Evolutionary conservation across 2,113 vertebrate species (phyloP), one percentile per base, ranked within the genome.

Genomic region (Labeo rohita): DNA sequence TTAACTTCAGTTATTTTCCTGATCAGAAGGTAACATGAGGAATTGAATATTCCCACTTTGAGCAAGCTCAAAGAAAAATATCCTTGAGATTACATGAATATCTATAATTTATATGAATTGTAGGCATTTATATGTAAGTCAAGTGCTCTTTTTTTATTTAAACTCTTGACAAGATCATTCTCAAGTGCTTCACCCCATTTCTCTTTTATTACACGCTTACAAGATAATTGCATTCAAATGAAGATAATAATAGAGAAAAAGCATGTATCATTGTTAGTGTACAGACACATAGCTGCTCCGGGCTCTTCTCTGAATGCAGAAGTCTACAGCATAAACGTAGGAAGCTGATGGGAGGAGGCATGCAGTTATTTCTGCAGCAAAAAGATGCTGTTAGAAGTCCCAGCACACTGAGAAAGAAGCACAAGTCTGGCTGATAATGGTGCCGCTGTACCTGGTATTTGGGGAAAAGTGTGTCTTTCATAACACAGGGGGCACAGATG

Each of bases 391-490:
- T 68, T 66, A 76, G 68, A 15, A 76, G 74, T 83, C 80, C 80
- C 16, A 78, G 4, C 16, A 54, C 28, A 78, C 73, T 63, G 59
- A 54, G 61, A 72, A 83, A 49, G 56, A 74, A 43, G 34, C 74
- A 81, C 47, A 39, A 9, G n/a, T 73, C 61, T 49, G 76, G 61
- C 43, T 70, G 39, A 18, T 74, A 63, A 84, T 21, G 43, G 3
- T 50, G 56, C 68, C 39, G 45, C 36, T n/a, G 18, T 94, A 96
- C 95, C 95, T 96, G 92, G 87, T 94, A 95, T 39, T 93, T 89
- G 72, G 95, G 91, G 92, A 95, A 96, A 28, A 96, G 82, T 0
- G 79, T 93, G 89, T 95, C 87, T 83, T 91, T 94, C 86, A 96
- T 91, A 56, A 90, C 80, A 84, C 90, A 94, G 39, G 94, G 89